phyloP scores from a whole-genome alignment of 1,140 invertebrate species.

The Drosophila grimshawi region DNA sequence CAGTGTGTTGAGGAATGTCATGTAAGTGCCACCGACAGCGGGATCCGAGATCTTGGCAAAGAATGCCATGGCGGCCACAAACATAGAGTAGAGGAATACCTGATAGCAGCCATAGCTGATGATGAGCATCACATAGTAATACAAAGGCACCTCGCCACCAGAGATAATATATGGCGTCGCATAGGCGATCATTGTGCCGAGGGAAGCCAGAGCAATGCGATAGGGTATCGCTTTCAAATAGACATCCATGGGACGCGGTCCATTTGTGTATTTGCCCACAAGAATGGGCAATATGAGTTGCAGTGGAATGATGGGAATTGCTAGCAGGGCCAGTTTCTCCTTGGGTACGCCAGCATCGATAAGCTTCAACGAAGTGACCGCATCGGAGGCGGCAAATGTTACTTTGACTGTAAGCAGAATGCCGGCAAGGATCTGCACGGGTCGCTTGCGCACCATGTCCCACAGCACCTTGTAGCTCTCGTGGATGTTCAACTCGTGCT shows the following conservation, averaged over 20 bases:
- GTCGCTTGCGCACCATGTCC: conserved; percentile 93
- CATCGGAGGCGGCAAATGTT: conserved; percentile 98
- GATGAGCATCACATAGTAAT: conserved; percentile 93
- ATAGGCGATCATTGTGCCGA: conserved; percentile 93
- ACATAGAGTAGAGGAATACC: conserved; percentile 89
- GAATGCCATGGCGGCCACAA: conserved; percentile 89
- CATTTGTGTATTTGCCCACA: conserved; percentile 94
- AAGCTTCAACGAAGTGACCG: conserved; percentile 96
- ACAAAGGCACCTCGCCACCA: conserved; percentile 89
- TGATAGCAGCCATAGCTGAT: conserved; percentile 95
- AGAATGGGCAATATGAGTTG: conserved; percentile 97
- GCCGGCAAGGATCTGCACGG: conserved; percentile 91
- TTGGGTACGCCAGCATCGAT: conserved; percentile 98
- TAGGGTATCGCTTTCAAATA: conserved; percentile 96
- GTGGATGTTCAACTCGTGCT: conserved; percentile 88
- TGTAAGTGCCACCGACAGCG: conserved; percentile 98
- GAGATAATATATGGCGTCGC: conserved; percentile 91
- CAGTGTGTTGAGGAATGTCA: conserved; percentile 99
- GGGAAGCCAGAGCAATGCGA: conserved; percentile 92
- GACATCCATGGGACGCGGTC: conserved; percentile 94
- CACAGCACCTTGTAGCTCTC: conserved; percentile 94
- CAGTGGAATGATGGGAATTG: conserved; percentile 96
- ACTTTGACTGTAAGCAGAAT: conserved; percentile 97
- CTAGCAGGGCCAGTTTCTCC: conserved; percentile 96
- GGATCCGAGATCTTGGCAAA: conserved; percentile 88